phyloP scores from a whole-genome alignment of 2,797 vertebrate species.

The Nothura maculosa region DNA sequence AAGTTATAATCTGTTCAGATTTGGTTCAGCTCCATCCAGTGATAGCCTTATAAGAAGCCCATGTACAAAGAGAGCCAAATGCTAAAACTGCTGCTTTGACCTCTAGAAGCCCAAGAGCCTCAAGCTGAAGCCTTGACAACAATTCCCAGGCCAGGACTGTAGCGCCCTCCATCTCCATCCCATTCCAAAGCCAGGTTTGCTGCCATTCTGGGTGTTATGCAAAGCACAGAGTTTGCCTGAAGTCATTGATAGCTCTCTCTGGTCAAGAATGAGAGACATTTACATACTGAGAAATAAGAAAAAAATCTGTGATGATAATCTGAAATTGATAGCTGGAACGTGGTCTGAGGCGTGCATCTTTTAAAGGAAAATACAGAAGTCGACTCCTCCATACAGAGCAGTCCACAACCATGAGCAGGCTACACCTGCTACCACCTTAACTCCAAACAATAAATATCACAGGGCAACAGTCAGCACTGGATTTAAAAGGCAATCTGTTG shows the following conservation, averaged over 20 bases:
- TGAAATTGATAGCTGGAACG: not conserved
- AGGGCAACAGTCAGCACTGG: not conserved
- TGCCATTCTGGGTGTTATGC: not conserved
- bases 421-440: not conserved
- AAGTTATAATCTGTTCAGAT: not conserved
- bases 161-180: fast-evolving
- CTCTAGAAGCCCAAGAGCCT: not conserved
- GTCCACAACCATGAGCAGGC: not conserved
- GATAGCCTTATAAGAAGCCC: not conserved
- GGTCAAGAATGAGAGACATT: not conserved
- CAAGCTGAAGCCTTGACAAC: not conserved
- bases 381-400: not conserved
- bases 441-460: not conserved
- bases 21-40: not conserved
- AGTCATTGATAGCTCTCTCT: not conserved
- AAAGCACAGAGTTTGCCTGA: fast-evolving
- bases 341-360: not conserved
- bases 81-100: fast-evolving
- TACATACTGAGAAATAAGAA: not conserved
- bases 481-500: not conserved
- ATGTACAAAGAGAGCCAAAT: not conserved
- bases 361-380: not conserved
- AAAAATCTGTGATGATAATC: not conserved
- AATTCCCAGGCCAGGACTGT: fast-evolving
- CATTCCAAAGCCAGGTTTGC: not conserved